Conservation (phyloP, 1,140 invertebrate genomes). For the Orchestia grillus region DNA sequence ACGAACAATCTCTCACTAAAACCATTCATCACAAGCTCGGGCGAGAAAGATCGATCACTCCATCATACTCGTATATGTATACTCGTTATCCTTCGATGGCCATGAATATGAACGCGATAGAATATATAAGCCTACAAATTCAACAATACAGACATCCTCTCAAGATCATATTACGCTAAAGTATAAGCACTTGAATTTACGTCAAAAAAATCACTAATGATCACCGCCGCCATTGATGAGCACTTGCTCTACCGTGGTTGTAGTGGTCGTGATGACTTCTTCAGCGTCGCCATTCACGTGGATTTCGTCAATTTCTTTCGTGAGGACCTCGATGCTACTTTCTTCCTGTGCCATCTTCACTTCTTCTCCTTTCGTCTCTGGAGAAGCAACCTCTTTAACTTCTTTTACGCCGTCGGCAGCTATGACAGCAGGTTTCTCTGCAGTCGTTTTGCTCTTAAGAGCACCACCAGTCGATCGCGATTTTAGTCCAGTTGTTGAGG, state of each 20-base stretch:
- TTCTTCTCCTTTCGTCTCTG: constrained; percentile 32
- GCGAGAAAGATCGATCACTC: neutral
- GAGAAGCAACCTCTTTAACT: constrained; percentile 15
- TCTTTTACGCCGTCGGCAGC: neutral
- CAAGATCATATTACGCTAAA: constrained; percentile 10
- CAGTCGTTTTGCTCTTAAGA: neutral
- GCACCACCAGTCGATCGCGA: neutral
- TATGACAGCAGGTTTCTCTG: constrained; percentile 15
- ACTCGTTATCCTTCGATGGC: constrained; percentile 18
- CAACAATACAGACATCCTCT: constrained; percentile 38
- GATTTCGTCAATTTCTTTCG: constrained; percentile 14
- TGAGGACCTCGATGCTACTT: constrained; percentile 1
- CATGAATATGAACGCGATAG: constrained; percentile 34
- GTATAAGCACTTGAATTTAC: neutral
- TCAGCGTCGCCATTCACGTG: constrained; percentile 31
- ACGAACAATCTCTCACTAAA: neutral
- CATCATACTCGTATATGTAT: no score
- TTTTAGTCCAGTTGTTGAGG: neutral
- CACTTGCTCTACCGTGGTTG: constrained; percentile 28
- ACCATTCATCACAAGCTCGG: neutral
- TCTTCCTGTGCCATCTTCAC: constrained; percentile 27
- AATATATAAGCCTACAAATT: constrained; percentile 48
- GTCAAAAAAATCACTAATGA: constrained; percentile 32
- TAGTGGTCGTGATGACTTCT: neutral
- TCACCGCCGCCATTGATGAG: constrained; percentile 27